These are phyloP conservation scores for Cybosia mesomella DNA, from an alignment of 2,888 invertebrate genomes.

Conservation along the genomic window DNA sequence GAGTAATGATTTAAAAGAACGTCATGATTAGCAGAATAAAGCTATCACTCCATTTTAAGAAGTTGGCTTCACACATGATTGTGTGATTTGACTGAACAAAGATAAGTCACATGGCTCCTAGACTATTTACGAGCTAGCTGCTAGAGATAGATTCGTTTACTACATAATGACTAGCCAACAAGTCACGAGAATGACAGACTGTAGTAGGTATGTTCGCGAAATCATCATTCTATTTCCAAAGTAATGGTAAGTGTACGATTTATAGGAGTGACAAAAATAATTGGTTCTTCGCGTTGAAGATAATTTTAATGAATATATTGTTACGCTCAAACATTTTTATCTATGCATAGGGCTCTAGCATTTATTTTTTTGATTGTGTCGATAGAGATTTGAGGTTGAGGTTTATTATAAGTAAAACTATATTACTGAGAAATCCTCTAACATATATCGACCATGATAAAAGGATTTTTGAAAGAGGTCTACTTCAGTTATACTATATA, in stretches of 20 bases:
- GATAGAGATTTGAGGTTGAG: background rate
- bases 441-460: constrained; percentile 30
- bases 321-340: constrained; percentile 45
- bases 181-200: constrained; percentile 28
- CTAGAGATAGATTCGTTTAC: constrained; percentile 24
- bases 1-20: constrained; percentile 1
- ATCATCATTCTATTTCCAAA: constrained; percentile 65
- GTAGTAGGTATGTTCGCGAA: constrained; percentile 73
- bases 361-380: constrained; percentile 39
- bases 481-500: constrained; percentile 30
- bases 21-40: constrained; percentile 4
- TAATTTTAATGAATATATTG: constrained; percentile 58
- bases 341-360: constrained; percentile 33
- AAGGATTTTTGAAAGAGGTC: constrained; percentile 35
- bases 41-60: constrained; percentile 15
- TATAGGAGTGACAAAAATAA: constrained; percentile 78
- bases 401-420: background rate
- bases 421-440: too few species aligned
- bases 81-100: constrained; percentile 21
- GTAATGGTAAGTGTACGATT: constrained; percentile 79
- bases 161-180: constrained; percentile 30
- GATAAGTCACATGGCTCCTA: constrained; percentile 20
- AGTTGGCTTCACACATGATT: constrained; percentile 14
- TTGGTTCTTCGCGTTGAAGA: constrained; percentile 74
- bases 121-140: constrained; percentile 30